phyloP scores from a whole-genome alignment of 2,113 vertebrate species.

The Alces alces region DNA sequence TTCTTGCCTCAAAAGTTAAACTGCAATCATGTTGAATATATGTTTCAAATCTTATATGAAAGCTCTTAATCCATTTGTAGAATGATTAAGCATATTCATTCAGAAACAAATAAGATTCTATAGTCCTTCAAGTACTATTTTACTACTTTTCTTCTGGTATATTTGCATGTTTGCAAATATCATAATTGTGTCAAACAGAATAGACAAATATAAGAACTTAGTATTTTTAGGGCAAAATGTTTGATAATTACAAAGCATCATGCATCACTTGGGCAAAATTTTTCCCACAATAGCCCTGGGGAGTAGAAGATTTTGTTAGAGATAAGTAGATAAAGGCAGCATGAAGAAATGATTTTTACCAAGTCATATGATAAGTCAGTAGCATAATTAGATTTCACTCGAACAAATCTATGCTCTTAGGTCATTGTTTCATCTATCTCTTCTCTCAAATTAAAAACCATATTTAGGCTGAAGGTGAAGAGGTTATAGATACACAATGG shows the following conservation, averaged over 20 bases:
- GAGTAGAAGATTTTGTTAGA: neutral
- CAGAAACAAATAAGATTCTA: neutral
- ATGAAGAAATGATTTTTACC: neutral
- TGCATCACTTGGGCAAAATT: neutral
- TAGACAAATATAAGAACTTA: neutral
- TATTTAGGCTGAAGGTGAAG: neutral
- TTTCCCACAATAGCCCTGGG: neutral
- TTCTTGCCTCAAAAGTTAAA: neutral
- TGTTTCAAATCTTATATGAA: neutral
- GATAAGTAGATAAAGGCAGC: neutral
- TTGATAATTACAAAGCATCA: neutral
- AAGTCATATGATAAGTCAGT: neutral
- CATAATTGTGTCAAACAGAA: conserved; percentile 5
- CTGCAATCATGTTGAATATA: neutral
- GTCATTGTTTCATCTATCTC: neutral
- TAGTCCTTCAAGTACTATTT: neutral
- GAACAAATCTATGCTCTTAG: neutral
- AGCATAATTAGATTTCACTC: neutral
- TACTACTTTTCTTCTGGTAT: neutral
- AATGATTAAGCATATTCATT: neutral
- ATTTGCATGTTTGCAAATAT: conserved; percentile 21
- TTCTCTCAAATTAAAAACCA: neutral
- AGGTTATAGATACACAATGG: neutral
- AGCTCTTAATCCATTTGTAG: neutral
- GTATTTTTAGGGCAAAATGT: neutral